These are phyloP conservation scores for Leucoma salicis DNA, from an alignment of 2,888 invertebrate species.

Conservation along the genomic window DNA sequence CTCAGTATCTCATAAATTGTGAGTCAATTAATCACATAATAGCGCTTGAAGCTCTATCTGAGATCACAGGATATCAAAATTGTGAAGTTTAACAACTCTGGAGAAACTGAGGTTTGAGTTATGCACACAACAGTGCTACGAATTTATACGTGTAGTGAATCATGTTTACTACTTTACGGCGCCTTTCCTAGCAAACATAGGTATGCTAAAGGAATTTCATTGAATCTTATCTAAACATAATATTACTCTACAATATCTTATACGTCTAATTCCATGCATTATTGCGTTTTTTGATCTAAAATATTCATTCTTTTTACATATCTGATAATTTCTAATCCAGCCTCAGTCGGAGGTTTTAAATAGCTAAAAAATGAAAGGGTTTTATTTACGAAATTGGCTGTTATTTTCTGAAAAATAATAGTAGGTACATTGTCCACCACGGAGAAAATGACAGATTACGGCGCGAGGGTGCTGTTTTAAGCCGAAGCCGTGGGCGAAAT, in stretches of 20 bases:
- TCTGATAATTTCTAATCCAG: too few species aligned
- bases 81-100: slow-evolving; percentile 1
- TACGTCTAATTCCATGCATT: not conserved
- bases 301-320: too few species aligned
- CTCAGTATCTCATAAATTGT: not conserved
- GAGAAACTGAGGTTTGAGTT: slow-evolving; percentile 1
- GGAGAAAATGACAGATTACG: too few species aligned
- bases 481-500: too few species aligned
- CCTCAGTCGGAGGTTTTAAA: too few species aligned
- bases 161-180: slow-evolving; percentile 9
- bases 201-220: slow-evolving; percentile 15
- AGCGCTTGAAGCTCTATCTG: not conserved
- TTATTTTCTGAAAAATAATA: too few species aligned
- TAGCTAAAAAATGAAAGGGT: too few species aligned
- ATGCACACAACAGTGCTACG: not conserved
- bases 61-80: not conserved
- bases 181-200: slow-evolving; percentile 9
- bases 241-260: not conserved
- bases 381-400: too few species aligned
- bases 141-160: slow-evolving; percentile 3
- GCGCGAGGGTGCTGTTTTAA: too few species aligned
- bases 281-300: too few species aligned
- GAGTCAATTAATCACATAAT: not conserved
- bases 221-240: slow-evolving; percentile 4
- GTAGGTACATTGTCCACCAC: too few species aligned